Base-by-base conservation (phyloP, 37 sponge, comb jelly and placozoan genomes). In the Chondrosia reniformis region DNA sequence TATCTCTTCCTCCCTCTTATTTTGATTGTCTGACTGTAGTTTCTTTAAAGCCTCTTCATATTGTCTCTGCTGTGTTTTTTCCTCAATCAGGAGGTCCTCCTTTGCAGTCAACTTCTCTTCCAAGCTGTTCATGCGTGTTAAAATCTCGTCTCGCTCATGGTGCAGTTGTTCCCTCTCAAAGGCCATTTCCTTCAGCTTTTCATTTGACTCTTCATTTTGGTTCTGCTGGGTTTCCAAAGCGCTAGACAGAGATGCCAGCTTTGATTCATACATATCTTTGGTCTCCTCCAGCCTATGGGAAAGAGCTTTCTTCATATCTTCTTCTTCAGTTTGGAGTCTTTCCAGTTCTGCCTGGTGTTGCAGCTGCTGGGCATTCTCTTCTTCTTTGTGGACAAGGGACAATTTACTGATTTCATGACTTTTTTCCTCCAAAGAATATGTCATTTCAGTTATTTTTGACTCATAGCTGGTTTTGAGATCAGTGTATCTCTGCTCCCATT, bases 161-260 rank as follows among this genome's bases (percentile, higher is more conserved):
- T 34, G 10, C 63, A 64, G 0, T 4, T 75, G 56, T 4, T 77
- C 92, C 78, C 76, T 91, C 63, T 91, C 92, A 58, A 63, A 25
- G 34, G 79, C 74, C 27, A 87, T 63, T 56, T 84, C 84, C 1
- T 63, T 6, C 17, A 83, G 71, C 63, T 83, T 80, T 45, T 84
- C 88, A 30, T 87, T 83, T 27, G 17, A 25, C 43, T 81, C 76
- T 36, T 45, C 55, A 0, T 52, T 21, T 5, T 38, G 38, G 2
- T 55, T 45, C 40, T 33, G 55, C 82, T 81, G 45, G 1, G 21
- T 55, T 32, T 81, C 45, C 7, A 59, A 5, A 30, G 9, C 28
- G 61, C 61, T 13, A 59, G 6, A 30, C 17, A 59, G 61, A 59
- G 61, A 6, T 19, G n/a, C 8, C n/a, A 59, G 61, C 22, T 59